A percentile compares a stretch with the other conserved stretches of the same genome.
These are phyloP conservation scores for Phorcus lineatus DNA, from an alignment of 2,888 invertebrate genomes.

Conservation along the genomic window DNA sequence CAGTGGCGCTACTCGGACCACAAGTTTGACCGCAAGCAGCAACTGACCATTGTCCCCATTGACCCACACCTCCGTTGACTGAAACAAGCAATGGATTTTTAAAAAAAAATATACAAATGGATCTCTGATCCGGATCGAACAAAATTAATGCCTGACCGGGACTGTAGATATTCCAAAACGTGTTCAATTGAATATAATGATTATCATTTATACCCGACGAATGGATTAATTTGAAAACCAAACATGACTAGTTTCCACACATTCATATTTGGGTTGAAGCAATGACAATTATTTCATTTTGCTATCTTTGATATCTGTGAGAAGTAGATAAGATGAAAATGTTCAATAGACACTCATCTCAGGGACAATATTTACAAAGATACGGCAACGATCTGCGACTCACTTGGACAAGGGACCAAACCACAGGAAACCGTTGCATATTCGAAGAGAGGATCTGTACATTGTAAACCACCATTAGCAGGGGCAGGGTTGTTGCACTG, in stretches of 20 bases:
- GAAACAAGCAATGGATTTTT: background rate
- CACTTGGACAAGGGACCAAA: slow-evolving; percentile 6
- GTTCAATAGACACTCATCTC: no score
- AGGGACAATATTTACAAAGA: background rate
- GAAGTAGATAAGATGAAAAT: no score
- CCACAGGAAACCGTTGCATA: background rate
- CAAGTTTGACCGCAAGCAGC: background rate
- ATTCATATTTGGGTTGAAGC: background rate
- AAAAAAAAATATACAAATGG: no score
- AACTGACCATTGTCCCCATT: background rate
- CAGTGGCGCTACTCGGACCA: background rate
- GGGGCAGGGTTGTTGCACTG: background rate
- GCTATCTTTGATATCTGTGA: no score
- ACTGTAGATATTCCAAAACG: no score
- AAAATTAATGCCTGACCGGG: no score
- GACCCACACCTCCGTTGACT: background rate
- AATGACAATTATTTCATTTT: no score
- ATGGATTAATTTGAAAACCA: background rate
- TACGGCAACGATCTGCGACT: background rate
- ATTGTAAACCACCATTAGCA: background rate
- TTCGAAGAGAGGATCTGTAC: background rate
- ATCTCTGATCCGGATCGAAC: no score
- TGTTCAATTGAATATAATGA: background rate
- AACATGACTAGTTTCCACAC: background rate
- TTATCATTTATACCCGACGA: no score